Evolutionary conservation across 2,113 vertebrate species (phyloP), one percentile per base, ranked within the genome.

Genomic region (Epinephelus fuscoguttatus): DNA sequence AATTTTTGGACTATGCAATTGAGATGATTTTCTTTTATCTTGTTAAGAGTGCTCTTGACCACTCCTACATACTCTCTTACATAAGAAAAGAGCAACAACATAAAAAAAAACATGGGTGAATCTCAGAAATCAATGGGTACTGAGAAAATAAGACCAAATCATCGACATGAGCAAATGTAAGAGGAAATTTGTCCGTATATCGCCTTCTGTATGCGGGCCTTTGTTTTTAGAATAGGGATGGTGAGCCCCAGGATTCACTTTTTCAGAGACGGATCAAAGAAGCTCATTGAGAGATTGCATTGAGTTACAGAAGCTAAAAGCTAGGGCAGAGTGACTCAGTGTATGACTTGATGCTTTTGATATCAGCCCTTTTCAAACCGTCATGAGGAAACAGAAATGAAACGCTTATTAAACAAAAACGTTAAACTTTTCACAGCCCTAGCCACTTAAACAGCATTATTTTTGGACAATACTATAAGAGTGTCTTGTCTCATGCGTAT

Each of bases 201-300:
- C 3, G 11, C 9, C 5, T 37, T 7, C 33, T 37, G 42, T 12
- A 45, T 45, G 11, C 11, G 42, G 42, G n/a, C 52, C 21, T 21
- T 5, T 72, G 68, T 59, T 59, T 3, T 14, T 18, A 40, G 52
- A 68, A 60, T 60, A 70, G 50, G 25, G 27, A 75, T 42, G 30
- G 21, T 61, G 9, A 80, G 74, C 59, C 27, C 21, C 30, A 14
- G 63, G 57, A 62, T 57, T 57, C 40, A 33, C 47, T 47, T 69
- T 55, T 50, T 45, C 53, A 76, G 23, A 42, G 49, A 6, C 18
- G 68, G 61, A 81, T 81, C 53, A 85, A 64, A 70, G 66, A 62
- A 67, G 25, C 1, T 23, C 75, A 53, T n/a, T 2, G 42, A 60
- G 55, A 45, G 42, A 45, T 45, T 45, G 42, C 75, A 47, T 18